Percentiles rank a stretch among this genome's conserved stretches.
These are phyloP conservation scores for Nephrocerus scutellatus DNA, from an alignment of 2,888 invertebrate species.

Conservation along the genomic window DNA sequence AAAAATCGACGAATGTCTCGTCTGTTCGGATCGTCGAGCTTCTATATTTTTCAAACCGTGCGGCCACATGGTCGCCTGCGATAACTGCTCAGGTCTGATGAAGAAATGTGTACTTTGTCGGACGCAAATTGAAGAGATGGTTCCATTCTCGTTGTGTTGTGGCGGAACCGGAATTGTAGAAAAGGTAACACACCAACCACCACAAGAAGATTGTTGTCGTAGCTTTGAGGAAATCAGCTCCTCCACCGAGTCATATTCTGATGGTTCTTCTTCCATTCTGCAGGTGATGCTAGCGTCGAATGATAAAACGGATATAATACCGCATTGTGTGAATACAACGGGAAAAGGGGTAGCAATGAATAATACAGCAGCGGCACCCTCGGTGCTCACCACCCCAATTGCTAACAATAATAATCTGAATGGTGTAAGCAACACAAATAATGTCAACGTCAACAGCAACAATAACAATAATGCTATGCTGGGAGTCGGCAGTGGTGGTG, in stretches of 20 bases:
- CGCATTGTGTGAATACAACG: constrained; percentile 40
- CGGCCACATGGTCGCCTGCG: constrained; percentile 71
- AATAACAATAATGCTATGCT: constrained; percentile 19
- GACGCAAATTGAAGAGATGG: constrained; percentile 70
- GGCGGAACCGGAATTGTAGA: constrained; percentile 47
- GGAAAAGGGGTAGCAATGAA: constrained; percentile 47
- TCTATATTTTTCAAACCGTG: constrained; percentile 91
- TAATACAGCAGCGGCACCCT: constrained; percentile 35
- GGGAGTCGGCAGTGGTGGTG: constrained; percentile 17
- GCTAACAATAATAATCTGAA: constrained; percentile 37
- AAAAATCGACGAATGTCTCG: constrained; percentile 92
- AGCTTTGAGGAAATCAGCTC: too few species aligned
- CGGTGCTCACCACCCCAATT: constrained; percentile 34
- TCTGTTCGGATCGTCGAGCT: constrained; percentile 90
- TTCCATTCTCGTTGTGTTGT: constrained; percentile 54
- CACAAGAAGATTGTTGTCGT: too few species aligned
- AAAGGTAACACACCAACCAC: too few species aligned
- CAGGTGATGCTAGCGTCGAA: constrained; percentile 15
- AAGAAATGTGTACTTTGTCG: constrained; percentile 96
- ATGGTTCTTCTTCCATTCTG: too few species aligned
- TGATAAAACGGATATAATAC: constrained; percentile 32
- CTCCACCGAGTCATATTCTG: too few species aligned
- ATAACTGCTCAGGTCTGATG: constrained; percentile 87
- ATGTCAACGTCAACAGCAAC: constrained; percentile 13
- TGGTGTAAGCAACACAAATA: constrained; percentile 36